Percentiles rank a stretch among this genome's conserved stretches.
Conservation (phyloP, 2,113 vertebrate genomes). For the Peromyscus maniculatus region DNA sequence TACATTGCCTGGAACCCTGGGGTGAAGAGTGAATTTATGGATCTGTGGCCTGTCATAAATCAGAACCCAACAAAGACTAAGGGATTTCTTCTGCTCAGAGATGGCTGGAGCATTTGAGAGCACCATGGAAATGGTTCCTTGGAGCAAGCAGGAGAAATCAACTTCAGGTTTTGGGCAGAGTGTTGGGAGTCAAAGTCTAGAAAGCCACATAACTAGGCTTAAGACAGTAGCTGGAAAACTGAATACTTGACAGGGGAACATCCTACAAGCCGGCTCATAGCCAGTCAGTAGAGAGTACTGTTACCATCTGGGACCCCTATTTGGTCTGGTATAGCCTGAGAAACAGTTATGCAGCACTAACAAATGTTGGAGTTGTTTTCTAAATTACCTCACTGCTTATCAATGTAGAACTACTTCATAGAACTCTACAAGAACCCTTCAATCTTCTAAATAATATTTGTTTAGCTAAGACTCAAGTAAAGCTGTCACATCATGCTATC, state of each 20-base stretch:
- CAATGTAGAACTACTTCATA: neutral
- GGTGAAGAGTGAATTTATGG: neutral
- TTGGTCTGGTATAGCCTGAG: too few relatives aligned
- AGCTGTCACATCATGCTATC: neutral
- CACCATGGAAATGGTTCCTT: neutral
- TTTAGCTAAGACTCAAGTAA: neutral
- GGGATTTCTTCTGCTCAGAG: neutral
- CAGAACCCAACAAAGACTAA: neutral
- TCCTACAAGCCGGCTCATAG: neutral
- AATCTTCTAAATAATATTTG: neutral
- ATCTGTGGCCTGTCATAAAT: neutral
- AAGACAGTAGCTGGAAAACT: neutral
- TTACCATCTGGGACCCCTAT: neutral
- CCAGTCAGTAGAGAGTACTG: neutral
- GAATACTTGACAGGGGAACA: neutral
- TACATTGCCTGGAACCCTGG: neutral
- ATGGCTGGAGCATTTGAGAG: neutral
- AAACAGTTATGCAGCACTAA: neutral
- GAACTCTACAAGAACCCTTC: constrained; percentile 26
- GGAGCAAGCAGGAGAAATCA: neutral
- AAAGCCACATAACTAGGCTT: neutral
- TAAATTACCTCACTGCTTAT: neutral
- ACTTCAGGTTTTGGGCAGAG: neutral
- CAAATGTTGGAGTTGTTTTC: neutral
- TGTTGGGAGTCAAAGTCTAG: neutral